Base-by-base conservation (phyloP, 1,140 invertebrate species). In the Trachymyrmex septentrionalis region DNA sequence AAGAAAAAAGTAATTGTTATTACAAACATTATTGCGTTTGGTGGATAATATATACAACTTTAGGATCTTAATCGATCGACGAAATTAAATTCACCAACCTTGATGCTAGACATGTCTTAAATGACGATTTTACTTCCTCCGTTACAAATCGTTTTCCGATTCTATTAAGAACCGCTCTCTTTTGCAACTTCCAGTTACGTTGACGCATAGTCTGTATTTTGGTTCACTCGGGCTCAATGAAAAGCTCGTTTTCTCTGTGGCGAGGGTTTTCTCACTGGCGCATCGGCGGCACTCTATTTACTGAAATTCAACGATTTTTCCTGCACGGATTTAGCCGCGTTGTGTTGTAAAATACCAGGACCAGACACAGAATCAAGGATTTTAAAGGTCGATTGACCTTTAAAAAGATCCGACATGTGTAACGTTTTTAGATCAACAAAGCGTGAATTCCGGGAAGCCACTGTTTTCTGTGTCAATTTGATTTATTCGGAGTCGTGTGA, bases 111-210 rank as follows among this genome's bases (percentile, higher is more conserved):
- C 12, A 14, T 27, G 48, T 19, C 55, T 84, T 61, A 34, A 73
- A 71, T 21, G 69, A 61, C 21, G 24, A 84, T 75, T 84, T 63
- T 61, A 75, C n/a, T 73, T 84, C 19, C 44, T 27, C 27, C 27
- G 48, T 73, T 84, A 84, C 80, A 73, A 84, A 84, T 73, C 67
- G 69, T 84, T 73, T 84, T 84, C 69, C 69, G 80, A 84, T 84
- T 84, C 69, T 59, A 84, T 63, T 84, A 84, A 73, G 38, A 73
- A 19, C 19, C 19, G 55, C n/a, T 73, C 69, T 48, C 69, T 61
- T 82, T 61, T 34, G 55, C 69, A 50, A 57, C 19, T 19, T 0
- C 1, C n/a, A 44, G 19, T 34, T 50, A 84, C 38, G 69, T 82
- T 71, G 67, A 82, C 67, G 57, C 27, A 14, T 75, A 61, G 75